Conservation (phyloP, 1,140 invertebrate species). For the Acromyrmex heyeri region DNA sequence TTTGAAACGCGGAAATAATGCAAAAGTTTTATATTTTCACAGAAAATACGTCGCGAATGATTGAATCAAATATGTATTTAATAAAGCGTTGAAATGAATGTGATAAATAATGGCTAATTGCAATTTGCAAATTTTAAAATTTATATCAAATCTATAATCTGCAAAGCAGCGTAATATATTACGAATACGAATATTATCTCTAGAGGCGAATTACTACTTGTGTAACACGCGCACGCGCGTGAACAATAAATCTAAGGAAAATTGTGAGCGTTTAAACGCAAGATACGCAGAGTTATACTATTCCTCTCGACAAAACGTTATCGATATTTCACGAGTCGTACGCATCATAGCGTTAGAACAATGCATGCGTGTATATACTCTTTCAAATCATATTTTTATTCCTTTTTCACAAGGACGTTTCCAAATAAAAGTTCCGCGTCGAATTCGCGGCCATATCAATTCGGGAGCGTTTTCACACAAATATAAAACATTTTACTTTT, state of each 20-base stretch:
- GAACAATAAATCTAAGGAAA: slow-evolving; percentile 47
- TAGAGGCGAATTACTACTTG: slow-evolving; percentile 33
- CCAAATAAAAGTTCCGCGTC: slow-evolving; percentile 53
- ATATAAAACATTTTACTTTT: slow-evolving; percentile 65
- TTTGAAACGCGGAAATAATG: slow-evolving; percentile 25
- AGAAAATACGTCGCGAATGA: slow-evolving; percentile 15
- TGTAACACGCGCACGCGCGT: slow-evolving; percentile 5
- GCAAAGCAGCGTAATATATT: slow-evolving; percentile 36
- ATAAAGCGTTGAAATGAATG: slow-evolving; percentile 37
- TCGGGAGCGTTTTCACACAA: slow-evolving; percentile 49
- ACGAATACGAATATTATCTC: slow-evolving; percentile 36
- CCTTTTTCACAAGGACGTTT: slow-evolving; percentile 43
- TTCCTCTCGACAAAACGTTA: slow-evolving; percentile 47
- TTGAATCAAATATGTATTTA: slow-evolving; percentile 46
- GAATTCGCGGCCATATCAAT: slow-evolving; percentile 49
- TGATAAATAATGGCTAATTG: slow-evolving; percentile 45
- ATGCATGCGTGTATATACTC: not conserved
- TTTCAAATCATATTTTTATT: slow-evolving; percentile 49
- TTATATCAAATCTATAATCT: slow-evolving; percentile 40
- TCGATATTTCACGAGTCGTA: slow-evolving; percentile 37
- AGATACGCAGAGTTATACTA: slow-evolving; percentile 34
- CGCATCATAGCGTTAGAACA: slow-evolving; percentile 30
- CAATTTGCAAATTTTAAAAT: slow-evolving; percentile 36
- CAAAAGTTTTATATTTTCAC: slow-evolving; percentile 24
- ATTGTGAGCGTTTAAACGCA: slow-evolving; percentile 39